Conservation (phyloP, 1,140 invertebrate genomes). For the Saxidomus purpurata region DNA sequence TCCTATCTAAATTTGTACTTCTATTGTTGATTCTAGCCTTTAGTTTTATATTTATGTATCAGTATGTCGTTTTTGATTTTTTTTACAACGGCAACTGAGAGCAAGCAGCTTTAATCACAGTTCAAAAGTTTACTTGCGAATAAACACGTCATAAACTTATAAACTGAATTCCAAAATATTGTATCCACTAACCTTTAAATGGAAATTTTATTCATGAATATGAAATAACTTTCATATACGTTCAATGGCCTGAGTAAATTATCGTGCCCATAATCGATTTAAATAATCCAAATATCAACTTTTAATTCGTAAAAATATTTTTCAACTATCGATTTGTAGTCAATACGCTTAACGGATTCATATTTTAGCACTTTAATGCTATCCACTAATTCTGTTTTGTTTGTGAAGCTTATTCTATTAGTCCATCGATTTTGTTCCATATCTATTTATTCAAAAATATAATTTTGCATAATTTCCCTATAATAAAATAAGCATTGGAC, state of each 20-base stretch:
- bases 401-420: constrained; percentile 61
- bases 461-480: constrained; percentile 56
- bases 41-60: no score
- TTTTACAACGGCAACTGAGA: no score
- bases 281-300: constrained; percentile 30
- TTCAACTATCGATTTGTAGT: neutral
- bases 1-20: no score
- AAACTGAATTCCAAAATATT: no score
- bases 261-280: constrained; percentile 33
- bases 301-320: constrained; percentile 56
- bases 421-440: neutral
- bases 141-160: no score
- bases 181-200: no score
- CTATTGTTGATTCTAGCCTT: no score
- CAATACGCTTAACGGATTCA: constrained; percentile 41
- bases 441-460: constrained; percentile 61
- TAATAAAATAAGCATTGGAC: constrained; percentile 48
- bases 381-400: constrained; percentile 44
- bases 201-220: no score
- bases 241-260: neutral
- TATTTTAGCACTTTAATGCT: constrained; percentile 46
- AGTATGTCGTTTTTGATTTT: no score
- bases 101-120: no score
- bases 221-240: neutral
- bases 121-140: no score